These are phyloP conservation scores for Acanthosepion pharaonis DNA, from an alignment of 2,888 invertebrate genomes.

Conservation along the genomic window DNA sequence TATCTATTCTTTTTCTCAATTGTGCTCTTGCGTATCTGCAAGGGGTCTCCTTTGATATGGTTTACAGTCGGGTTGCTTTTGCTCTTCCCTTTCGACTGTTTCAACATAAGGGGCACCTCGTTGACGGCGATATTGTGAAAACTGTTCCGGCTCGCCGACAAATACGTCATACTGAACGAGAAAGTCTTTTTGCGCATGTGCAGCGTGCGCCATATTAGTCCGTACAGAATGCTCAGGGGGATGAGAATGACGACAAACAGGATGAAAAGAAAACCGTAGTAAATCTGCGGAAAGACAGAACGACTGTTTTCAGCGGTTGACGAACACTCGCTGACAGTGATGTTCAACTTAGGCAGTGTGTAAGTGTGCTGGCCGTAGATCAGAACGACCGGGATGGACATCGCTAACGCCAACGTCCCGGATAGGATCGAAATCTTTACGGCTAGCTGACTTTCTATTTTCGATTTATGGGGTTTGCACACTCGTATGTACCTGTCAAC, in stretches of 20 bases:
- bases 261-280: conserved; percentile 40
- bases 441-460: conserved; percentile 17
- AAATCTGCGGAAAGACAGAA: neutral
- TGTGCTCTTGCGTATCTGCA: neutral
- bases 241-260: conserved; percentile 39
- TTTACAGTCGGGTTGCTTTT: conserved; percentile 13
- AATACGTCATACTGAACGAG: neutral
- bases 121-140: neutral
- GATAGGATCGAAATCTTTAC: conserved; percentile 35
- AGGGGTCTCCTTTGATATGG: neutral
- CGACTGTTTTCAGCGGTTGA: neutral
- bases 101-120: conserved; percentile 8
- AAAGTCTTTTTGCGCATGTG: conserved; percentile 37
- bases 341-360: neutral
- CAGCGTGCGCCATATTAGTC: conserved; percentile 17
- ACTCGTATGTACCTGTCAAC: conserved; percentile 37
- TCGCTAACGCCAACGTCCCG: neutral
- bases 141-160: conserved; percentile 43
- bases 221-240: conserved; percentile 35
- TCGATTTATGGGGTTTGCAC: conserved; percentile 36
- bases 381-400: conserved; percentile 24
- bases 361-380: conserved; percentile 35
- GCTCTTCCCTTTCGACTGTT: neutral
- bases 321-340: conserved; percentile 36
- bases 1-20: conserved; percentile 35